Conservation (phyloP, 1,140 invertebrate species). For the Papilio dardanus region DNA sequence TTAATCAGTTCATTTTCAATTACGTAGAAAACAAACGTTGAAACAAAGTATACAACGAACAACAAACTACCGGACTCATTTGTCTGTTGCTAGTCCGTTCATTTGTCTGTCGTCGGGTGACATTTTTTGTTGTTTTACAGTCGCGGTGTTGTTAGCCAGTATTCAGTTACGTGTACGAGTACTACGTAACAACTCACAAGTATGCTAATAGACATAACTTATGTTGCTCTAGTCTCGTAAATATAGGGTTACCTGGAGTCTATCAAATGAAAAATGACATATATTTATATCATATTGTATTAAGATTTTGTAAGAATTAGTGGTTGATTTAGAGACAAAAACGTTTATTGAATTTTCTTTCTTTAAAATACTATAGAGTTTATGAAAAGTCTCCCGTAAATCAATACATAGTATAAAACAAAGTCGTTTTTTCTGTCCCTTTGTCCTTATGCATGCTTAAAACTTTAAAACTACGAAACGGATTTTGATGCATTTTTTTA, state of each 20-base stretch:
- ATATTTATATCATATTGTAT: background rate
- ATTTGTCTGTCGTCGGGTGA: conserved; percentile 14
- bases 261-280: background rate
- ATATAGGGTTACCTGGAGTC: background rate
- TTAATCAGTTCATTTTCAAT: conserved; percentile 23
- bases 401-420: no score
- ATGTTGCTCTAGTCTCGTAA: background rate
- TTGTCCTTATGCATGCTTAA: no score
- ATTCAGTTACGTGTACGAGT: background rate
- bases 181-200: background rate
- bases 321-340: background rate
- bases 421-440: no score
- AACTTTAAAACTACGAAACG: no score
- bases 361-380: no score
- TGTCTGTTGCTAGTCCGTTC: background rate
- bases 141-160: conserved; percentile 4
- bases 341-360: background rate
- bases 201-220: conserved; percentile 2
- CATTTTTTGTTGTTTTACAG: conserved; percentile 13
- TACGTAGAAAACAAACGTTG: background rate
- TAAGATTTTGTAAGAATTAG: background rate
- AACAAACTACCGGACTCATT: conserved; percentile 21
- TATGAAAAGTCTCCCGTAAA: no score
- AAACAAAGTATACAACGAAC: background rate
- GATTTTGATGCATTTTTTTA: no score